Percentiles rank a stretch among this genome's conserved stretches.
Evolutionary conservation across 2,797 vertebrate genomes (phyloP).

Genomic region (Danio jaintianensis): DNA sequence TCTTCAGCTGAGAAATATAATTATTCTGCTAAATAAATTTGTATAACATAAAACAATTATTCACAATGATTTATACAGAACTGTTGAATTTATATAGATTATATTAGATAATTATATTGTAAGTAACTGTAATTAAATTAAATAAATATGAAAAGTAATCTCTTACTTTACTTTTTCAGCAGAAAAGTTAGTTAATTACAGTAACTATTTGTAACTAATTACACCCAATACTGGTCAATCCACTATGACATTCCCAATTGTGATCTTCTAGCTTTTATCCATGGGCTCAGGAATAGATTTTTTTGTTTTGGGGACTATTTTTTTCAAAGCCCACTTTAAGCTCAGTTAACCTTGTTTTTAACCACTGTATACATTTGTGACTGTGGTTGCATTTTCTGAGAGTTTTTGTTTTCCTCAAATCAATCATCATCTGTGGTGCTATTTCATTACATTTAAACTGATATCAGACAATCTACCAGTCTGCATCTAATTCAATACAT

Average conservation of each 20-base stretch:
- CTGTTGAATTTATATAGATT: no score
- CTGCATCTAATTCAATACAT: constrained; percentile 12
- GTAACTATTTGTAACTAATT: no score
- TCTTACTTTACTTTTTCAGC: no score
- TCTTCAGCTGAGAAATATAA: no score
- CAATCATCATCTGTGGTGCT: constrained; percentile 3
- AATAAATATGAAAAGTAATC: no score
- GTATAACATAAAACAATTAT: no score
- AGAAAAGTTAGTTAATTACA: no score
- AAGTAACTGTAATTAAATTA: no score
- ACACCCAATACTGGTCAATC: no score
- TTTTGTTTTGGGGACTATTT: not conserved
- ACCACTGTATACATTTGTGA: not conserved
- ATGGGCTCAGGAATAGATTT: not conserved
- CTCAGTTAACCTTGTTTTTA: not conserved
- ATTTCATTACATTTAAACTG: constrained; percentile 14
- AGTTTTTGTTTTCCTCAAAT: not conserved
- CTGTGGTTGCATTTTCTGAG: constrained; percentile 1
- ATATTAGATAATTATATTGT: no score
- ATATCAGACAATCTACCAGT: constrained; percentile 18
- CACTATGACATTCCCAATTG: not conserved
- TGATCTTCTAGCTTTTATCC: not conserved
- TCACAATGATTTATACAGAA: no score
- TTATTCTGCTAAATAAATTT: no score
- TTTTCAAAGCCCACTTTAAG: not conserved